Percentiles rank a stretch among this genome's conserved stretches.
These are phyloP conservation scores for Cyanoderma ruficeps DNA, from an alignment of 2,113 vertebrate genomes.

Conservation along the genomic window DNA sequence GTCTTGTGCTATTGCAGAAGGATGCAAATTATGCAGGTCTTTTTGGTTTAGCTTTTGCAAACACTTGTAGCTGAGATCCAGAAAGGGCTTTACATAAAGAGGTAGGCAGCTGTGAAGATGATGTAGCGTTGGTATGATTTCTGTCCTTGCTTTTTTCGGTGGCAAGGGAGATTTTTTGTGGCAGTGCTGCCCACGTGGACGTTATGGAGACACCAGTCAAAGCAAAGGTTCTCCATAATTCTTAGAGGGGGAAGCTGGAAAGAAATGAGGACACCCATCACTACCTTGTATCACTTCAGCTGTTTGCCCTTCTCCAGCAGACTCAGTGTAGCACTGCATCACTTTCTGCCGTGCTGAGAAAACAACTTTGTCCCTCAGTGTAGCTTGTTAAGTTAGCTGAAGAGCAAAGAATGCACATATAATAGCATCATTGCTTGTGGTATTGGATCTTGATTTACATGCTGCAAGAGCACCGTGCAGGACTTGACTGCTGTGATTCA, in stretches of 20 bases:
- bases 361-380: background rate
- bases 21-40: background rate
- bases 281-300: background rate
- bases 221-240: background rate
- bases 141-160: background rate
- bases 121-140: background rate
- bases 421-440: background rate
- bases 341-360: background rate
- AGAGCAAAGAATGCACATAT: background rate
- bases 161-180: background rate
- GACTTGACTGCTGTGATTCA: background rate
- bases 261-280: background rate
- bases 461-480: background rate
- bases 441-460: accelerated
- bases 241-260: background rate
- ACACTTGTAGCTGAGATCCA: background rate
- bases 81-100: background rate
- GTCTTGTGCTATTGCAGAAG: background rate
- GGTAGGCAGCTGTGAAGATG: background rate
- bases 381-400: background rate
- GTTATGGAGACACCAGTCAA: background rate
- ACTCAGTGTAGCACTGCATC: background rate
- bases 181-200: background rate
- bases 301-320: background rate
- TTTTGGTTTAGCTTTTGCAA: background rate